Evolutionary conservation across 2,888 invertebrate genomes (phyloP).

Genomic region (Megamerina dolium): DNA sequence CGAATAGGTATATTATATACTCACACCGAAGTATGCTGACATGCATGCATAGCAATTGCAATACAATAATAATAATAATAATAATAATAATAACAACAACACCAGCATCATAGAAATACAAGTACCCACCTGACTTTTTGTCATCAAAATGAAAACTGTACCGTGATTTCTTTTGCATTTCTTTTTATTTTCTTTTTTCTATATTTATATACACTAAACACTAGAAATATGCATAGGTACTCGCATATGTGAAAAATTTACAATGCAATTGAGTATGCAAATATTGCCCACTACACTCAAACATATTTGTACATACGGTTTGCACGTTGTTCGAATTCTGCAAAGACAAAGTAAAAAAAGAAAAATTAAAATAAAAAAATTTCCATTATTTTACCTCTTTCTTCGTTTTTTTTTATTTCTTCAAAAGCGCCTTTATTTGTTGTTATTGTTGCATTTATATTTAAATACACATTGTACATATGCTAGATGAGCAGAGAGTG

Average conservation of each 20-base stretch:
- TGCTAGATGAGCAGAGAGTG: no score
- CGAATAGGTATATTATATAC: conserved; percentile 3
- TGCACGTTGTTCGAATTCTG: background rate
- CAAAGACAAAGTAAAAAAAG: no score
- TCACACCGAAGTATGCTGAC: background rate
- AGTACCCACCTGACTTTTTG: conserved; percentile 39
- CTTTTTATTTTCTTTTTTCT: conserved; percentile 1
- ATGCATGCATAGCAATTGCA: conserved; percentile 2
- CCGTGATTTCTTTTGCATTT: conserved; percentile 17
- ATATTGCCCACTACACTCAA: conserved; percentile 41
- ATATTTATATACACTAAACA: conserved; percentile 6
- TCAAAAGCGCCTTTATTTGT: no score
- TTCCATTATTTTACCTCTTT: no score
- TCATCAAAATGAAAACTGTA: conserved; percentile 43
- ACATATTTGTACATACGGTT: conserved; percentile 12
- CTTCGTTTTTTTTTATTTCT: no score
- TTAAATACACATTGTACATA: no score
- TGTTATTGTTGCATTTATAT: no score
- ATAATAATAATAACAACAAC: background rate
- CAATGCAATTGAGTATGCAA: conserved; percentile 48
- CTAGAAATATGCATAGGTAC: no score
- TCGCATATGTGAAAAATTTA: conserved; percentile 36
- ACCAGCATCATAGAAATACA: background rate
- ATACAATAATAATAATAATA: background rate
- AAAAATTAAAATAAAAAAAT: no score